Conservation (phyloP, 1,140 invertebrate genomes). For the Sitodiplosis mosellana region DNA sequence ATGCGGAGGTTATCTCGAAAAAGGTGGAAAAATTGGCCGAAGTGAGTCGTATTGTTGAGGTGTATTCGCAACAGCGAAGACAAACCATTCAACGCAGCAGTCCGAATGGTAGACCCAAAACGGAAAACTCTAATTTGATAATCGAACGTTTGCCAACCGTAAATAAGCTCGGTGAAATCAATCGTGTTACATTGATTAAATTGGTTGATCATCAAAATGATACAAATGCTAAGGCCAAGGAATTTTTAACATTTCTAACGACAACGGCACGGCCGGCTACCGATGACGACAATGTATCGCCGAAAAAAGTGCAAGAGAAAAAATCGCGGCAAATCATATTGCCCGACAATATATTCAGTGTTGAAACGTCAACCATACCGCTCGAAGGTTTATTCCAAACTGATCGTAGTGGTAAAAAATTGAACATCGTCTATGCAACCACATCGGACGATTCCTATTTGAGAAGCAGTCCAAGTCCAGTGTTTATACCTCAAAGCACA, state of each 20-base stretch:
- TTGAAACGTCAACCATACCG: conserved; percentile 39
- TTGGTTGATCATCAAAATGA: conserved; percentile 22
- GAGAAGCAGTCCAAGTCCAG: background rate
- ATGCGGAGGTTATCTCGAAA: conserved; percentile 9
- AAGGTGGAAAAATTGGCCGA: conserved; percentile 38
- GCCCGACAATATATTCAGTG: conserved; percentile 16
- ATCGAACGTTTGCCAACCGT: conserved; percentile 34
- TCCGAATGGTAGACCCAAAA: conserved; percentile 29
- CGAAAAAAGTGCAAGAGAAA: background rate
- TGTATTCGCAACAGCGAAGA: conserved; percentile 38
- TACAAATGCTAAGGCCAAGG: conserved; percentile 1
- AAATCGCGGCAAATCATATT: conserved; percentile 5
- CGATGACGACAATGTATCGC: background rate
- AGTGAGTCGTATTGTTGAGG: conserved; percentile 42
- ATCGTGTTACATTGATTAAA: conserved; percentile 41
- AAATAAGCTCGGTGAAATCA: conserved; percentile 44
- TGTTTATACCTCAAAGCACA: background rate
- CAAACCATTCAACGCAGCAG: conserved; percentile 33
- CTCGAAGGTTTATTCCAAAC: conserved; percentile 39
- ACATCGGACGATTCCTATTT: background rate
- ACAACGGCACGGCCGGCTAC: background rate
- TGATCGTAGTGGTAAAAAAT: conserved; percentile 19
- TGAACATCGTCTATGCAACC: background rate
- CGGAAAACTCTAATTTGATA: conserved; percentile 19
- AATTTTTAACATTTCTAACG: conserved; percentile 11